Evolutionary conservation across 2,888 invertebrate genomes (phyloP).

Genomic region (Siphlonurus alternatus): DNA sequence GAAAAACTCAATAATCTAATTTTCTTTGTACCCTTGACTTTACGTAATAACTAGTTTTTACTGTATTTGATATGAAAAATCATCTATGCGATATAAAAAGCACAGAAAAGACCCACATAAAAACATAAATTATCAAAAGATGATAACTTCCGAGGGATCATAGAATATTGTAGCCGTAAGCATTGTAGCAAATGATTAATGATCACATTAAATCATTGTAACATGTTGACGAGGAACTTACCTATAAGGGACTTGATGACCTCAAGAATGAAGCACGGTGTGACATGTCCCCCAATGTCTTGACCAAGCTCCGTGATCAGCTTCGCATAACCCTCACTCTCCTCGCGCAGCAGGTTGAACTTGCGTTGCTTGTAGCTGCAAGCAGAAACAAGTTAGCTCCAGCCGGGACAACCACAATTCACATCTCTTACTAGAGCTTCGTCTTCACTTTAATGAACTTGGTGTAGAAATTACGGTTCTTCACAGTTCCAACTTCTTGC

Average conservation of each 20-base stretch:
- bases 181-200: no score
- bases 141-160: no score
- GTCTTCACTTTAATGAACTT: conserved; percentile 97
- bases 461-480: conserved; percentile 77
- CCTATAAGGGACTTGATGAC: conserved; percentile 89
- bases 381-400: conserved; percentile 17
- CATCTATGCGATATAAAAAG: no score
- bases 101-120: no score
- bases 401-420: neutral
- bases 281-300: conserved; percentile 43
- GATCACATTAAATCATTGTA: no score
- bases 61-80: no score
- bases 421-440: conserved; percentile 76
- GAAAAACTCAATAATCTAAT: no score
- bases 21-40: no score
- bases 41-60: no score
- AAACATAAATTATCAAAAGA: no score
- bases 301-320: conserved; percentile 86
- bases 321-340: conserved; percentile 98
- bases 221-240: no score
- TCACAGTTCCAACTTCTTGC: conserved; percentile 78
- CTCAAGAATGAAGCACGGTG: conserved; percentile 56
- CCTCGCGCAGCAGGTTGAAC: conserved; percentile 95
- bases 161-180: no score
- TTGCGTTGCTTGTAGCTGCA: conserved; percentile 96